Percentiles rank a stretch among this genome's conserved stretches.
phyloP scores from a whole-genome alignment of 2,888 invertebrate genomes.

The Scaptomyza cyrtandrae region DNA sequence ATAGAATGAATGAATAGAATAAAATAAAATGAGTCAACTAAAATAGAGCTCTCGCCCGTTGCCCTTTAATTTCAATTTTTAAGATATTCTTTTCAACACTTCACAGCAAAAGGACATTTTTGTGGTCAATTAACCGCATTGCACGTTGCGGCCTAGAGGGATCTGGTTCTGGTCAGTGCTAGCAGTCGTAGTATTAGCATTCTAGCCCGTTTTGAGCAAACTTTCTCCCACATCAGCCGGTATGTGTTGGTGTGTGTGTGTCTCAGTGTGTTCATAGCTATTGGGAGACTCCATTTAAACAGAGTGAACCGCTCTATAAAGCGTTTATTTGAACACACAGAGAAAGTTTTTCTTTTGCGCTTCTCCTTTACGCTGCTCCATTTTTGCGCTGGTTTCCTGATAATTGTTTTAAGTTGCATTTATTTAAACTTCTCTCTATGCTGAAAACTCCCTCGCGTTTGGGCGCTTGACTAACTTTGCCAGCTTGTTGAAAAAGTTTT shows the following conservation, averaged over 20 bases:
- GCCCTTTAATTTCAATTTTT: not conserved
- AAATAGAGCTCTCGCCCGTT: not conserved
- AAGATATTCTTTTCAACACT: slow-evolving; percentile 28
- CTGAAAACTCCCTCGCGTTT: slow-evolving; percentile 28
- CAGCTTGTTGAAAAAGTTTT: slow-evolving; percentile 60
- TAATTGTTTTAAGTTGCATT: slow-evolving; percentile 78
- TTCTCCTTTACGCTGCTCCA: slow-evolving; percentile 31
- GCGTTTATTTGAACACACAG: slow-evolving; percentile 49
- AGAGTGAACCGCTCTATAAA: slow-evolving; percentile 47
- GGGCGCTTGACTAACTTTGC: slow-evolving; percentile 49
- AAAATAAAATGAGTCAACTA: not conserved
- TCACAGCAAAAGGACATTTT: slow-evolving; percentile 20
- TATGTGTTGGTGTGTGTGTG: not conserved
- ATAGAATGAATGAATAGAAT: too few species aligned
- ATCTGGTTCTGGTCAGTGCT: slow-evolving; percentile 9
- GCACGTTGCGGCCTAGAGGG: slow-evolving; percentile 29
- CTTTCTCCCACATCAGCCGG: not conserved
- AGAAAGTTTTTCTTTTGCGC: slow-evolving; percentile 54
- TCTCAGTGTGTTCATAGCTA: slow-evolving; percentile 25
- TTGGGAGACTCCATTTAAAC: slow-evolving; percentile 67
- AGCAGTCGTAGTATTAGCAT: not conserved
- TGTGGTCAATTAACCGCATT: slow-evolving; percentile 69
- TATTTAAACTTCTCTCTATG: slow-evolving; percentile 61
- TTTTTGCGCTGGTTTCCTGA: slow-evolving; percentile 60
- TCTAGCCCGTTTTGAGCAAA: not conserved